phyloP scores from a whole-genome alignment of 2,797 vertebrate genomes.

The Novumbra hubbsi region DNA sequence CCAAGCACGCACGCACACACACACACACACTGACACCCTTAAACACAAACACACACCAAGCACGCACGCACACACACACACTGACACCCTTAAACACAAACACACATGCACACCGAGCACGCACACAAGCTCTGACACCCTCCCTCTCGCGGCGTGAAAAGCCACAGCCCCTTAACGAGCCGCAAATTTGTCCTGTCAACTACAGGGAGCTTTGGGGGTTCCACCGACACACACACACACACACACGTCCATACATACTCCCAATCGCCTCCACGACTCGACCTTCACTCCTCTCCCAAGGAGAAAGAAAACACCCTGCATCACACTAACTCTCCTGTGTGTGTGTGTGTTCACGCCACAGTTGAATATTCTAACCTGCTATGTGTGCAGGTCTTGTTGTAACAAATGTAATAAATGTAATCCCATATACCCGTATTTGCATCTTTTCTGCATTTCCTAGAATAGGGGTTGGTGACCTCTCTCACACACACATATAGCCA shows the following conservation, averaged over 20 bases:
- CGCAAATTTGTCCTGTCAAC: constrained; percentile 93
- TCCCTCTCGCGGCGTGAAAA: constrained; percentile 82
- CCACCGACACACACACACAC: constrained; percentile 42
- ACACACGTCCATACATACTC: constrained; percentile 5
- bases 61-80: background rate
- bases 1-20: constrained; percentile 18
- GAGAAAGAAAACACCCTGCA: constrained; percentile 61
- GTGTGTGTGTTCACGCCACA: constrained; percentile 19
- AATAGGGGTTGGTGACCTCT: constrained; percentile 11
- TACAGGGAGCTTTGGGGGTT: constrained; percentile 72
- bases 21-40: constrained; percentile 20
- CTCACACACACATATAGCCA: background rate
- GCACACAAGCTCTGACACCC: constrained; percentile 44
- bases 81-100: constrained; percentile 28
- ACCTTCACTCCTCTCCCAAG: constrained; percentile 75
- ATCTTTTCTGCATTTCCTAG: constrained; percentile 7
- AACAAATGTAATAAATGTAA: constrained; percentile 12
- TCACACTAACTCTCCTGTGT: constrained; percentile 41
- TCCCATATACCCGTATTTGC: constrained; percentile 6
- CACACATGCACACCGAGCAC: constrained; percentile 13
- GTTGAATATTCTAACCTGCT: background rate
- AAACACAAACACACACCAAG: constrained; percentile 1
- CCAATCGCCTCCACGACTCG: constrained; percentile 50
- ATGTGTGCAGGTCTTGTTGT: constrained; percentile 3
- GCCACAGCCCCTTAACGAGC: constrained; percentile 86